A percentile compares a stretch with the other conserved stretches of the same genome.
Conservation (phyloP, 2,113 vertebrate genomes). For the Ceyx cyanopectus region DNA sequence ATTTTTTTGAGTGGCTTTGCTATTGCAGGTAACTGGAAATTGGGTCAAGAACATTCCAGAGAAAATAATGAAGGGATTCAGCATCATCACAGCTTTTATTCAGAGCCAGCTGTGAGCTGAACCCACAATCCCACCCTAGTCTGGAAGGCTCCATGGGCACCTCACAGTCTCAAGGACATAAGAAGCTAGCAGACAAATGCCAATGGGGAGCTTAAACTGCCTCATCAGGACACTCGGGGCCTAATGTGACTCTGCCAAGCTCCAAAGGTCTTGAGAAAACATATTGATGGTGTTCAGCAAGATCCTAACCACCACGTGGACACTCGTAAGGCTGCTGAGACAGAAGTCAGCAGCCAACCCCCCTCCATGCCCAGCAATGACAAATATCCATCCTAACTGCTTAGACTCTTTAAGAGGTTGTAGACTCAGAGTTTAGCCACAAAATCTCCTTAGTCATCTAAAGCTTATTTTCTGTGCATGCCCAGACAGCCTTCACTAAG, state of each 20-base stretch:
- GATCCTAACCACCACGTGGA: background rate
- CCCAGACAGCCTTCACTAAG: conserved; percentile 2
- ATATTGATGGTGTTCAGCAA: background rate
- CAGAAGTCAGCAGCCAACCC: background rate
- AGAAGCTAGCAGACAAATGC: background rate
- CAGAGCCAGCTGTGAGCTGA: background rate
- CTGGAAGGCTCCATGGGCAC: background rate
- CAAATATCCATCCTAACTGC: background rate
- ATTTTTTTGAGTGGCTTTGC: background rate
- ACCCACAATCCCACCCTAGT: background rate
- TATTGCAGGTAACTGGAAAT: background rate
- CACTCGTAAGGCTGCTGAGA: background rate
- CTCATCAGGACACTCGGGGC: background rate
- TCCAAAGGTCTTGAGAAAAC: background rate
- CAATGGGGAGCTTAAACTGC: background rate
- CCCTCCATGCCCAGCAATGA: fast-evolving
- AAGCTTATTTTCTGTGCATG: conserved; percentile 28
- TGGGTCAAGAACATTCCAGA: background rate
- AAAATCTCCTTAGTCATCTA: conserved; percentile 45
- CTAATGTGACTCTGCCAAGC: background rate
- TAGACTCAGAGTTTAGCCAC: conserved; percentile 1
- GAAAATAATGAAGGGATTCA: background rate
- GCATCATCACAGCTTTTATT: background rate
- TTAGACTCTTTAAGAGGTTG: background rate
- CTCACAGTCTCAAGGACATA: background rate